These are phyloP conservation scores for Trachops cirrhosus DNA, from an alignment of 2,797 vertebrate genomes.

Conservation along the genomic window DNA sequence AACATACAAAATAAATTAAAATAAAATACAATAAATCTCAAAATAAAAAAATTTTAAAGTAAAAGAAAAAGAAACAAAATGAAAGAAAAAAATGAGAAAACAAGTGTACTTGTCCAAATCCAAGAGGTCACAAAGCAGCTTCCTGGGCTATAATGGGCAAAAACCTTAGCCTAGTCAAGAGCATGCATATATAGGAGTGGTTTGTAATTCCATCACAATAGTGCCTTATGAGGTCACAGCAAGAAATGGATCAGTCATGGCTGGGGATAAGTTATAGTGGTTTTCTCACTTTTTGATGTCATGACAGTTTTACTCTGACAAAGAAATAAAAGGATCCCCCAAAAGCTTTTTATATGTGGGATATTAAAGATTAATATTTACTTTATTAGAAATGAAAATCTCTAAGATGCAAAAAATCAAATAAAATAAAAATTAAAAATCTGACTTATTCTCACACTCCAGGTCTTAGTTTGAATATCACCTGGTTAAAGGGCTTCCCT, in stretches of 20 bases:
- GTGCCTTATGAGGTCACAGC: background rate
- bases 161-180: background rate
- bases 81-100: background rate
- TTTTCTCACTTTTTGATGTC: background rate
- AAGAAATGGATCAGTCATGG: background rate
- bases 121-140: background rate
- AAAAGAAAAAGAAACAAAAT: background rate
- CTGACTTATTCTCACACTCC: background rate
- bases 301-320: background rate
- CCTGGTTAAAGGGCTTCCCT: background rate
- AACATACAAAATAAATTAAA: no score
- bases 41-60: no score
- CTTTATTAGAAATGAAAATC: background rate
- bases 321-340: background rate
- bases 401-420: background rate
- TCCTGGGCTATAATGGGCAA: background rate
- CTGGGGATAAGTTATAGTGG: background rate
- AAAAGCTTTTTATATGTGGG: background rate
- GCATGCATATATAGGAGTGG: background rate
- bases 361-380: background rate
- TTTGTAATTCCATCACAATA: background rate
- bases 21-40: no score
- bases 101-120: background rate
- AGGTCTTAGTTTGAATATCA: background rate
- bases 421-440: background rate